Evolutionary conservation across 2,113 vertebrate genomes (phyloP), one percentile per base, ranked within the genome.

Genomic region (Microcebus ravelobensis): DNA sequence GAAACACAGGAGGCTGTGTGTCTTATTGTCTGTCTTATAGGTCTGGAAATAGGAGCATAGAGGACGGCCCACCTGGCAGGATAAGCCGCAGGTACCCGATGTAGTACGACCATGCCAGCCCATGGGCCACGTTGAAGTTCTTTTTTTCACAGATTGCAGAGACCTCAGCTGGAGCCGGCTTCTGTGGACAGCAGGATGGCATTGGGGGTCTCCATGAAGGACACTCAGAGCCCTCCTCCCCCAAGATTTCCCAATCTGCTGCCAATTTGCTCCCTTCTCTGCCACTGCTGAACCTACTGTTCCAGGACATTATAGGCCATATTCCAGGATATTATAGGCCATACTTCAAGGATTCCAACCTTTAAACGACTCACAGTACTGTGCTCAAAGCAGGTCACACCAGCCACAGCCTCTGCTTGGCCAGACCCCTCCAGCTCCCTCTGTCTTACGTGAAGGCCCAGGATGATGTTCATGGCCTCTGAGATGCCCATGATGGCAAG

Each of bases 81-180:
- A 99, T 98, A 96, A 99, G 98, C 85, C 97, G 98, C 94, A 99
- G 98, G 97, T 99, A 99, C 61, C 99, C 99, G 5, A 99, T 17
- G 21, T 99, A 99, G 93, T 99, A 99, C n/a, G 99, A 99, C 99
- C 99, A 99, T 88, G 99, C 99, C 89, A 99, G 98, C 9, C 99
- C 99, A 0, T 99, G 99, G 42, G 99, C 99, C 0, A 99, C 99
- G 0, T 99, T 99, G 97, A 99, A 98, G 97, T 99, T 99, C 93
- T 91, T 98, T 90, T 90, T 97, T 97, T 99, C 99, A 31, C 98
- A 99, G 93, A 99, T 97, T 85, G 99, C 98, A 21, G 99, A 99
- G 76, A 99, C 88, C 95, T 99, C 99, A 94, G 99, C 99, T 18
- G 98, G 98, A 12, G 99, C 97, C 31, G 98, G 99, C 59, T 87